Base-by-base conservation (phyloP, 1,140 invertebrate species). In the Dinothrombium tinctorium region DNA sequence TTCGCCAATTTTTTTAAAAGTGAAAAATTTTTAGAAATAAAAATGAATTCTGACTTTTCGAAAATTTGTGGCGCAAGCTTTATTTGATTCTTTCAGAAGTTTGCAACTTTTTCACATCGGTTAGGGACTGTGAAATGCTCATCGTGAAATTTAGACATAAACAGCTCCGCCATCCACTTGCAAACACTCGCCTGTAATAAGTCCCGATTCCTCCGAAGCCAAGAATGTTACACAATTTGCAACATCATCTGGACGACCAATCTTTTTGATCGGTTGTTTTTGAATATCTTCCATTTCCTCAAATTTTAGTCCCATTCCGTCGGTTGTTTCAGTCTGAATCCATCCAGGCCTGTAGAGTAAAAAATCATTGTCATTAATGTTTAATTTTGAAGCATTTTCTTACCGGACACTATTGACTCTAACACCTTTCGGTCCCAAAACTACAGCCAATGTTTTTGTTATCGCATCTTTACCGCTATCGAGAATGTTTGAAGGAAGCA, bases 91-190 rank as follows among this genome's bases (percentile, higher is more conserved):
- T n/a, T n/a, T n/a, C n/a, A n/a, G n/a, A n/a, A n/a, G n/a, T n/a
- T n/a, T n/a, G n/a, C n/a, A n/a, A n/a, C n/a, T n/a, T n/a, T n/a
- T n/a, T n/a, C n/a, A n/a, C n/a, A n/a, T n/a, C n/a, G n/a, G n/a
- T n/a, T n/a, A n/a, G n/a, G n/a, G n/a, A n/a, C n/a, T n/a, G n/a
- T n/a, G n/a, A n/a, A n/a, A n/a, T n/a, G n/a, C n/a, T n/a, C n/a
- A n/a, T n/a, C n/a, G n/a, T n/a, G n/a, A n/a, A n/a, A n/a, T n/a
- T n/a, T n/a, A n/a, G n/a, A n/a, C n/a, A n/a, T n/a, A n/a, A n/a
- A n/a, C n/a, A n/a, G n/a, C n/a, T n/a, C 79, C 79, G 19, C 82
- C 82, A 62, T 87, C 82, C 2, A 87, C 73, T 6, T 76, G 69
- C 17, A 87, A 41, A 39, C 64, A 71, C 5, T 65, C 73, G 8